These are phyloP conservation scores for Busseola fusca DNA, from an alignment of 2,888 invertebrate genomes.

Conservation along the genomic window DNA sequence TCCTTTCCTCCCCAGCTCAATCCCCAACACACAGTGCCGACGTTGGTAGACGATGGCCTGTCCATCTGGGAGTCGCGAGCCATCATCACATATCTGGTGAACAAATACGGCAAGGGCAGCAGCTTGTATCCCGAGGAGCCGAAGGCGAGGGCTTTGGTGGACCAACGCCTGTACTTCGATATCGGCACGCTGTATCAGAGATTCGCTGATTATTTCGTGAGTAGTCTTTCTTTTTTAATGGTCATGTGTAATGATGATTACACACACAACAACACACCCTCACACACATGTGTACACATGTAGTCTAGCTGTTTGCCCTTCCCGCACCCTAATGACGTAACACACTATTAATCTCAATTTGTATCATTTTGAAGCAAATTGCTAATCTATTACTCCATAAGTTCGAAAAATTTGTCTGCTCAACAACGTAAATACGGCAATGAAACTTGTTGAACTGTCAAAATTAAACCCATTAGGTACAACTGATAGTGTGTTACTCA, in stretches of 20 bases:
- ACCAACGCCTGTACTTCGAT: conserved; percentile 94
- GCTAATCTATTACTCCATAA: too few relatives aligned
- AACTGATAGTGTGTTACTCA: too few relatives aligned
- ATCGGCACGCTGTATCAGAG: conserved; percentile 92
- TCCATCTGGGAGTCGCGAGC: conserved; percentile 95
- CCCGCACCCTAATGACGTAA: too few relatives aligned
- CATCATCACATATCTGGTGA: conserved; percentile 93
- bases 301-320: not conserved
- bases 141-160: conserved; percentile 92
- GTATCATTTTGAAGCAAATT: too few relatives aligned
- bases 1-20: conserved; percentile 89
- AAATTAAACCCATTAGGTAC: too few relatives aligned
- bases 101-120: conserved; percentile 94
- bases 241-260: not conserved
- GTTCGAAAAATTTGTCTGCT: too few relatives aligned
- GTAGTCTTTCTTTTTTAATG: conserved; percentile 70
- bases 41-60: conserved; percentile 94
- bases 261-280: not conserved
- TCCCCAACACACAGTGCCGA: conserved; percentile 95
- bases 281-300: not conserved
- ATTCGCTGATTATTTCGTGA: conserved; percentile 92
- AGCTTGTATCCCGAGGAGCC: conserved; percentile 94
- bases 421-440: too few relatives aligned
- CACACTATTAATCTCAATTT: too few relatives aligned
- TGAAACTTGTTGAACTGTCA: too few relatives aligned